Base-by-base conservation (phyloP, 2,888 invertebrate genomes). In the Tineola bisselliella region DNA sequence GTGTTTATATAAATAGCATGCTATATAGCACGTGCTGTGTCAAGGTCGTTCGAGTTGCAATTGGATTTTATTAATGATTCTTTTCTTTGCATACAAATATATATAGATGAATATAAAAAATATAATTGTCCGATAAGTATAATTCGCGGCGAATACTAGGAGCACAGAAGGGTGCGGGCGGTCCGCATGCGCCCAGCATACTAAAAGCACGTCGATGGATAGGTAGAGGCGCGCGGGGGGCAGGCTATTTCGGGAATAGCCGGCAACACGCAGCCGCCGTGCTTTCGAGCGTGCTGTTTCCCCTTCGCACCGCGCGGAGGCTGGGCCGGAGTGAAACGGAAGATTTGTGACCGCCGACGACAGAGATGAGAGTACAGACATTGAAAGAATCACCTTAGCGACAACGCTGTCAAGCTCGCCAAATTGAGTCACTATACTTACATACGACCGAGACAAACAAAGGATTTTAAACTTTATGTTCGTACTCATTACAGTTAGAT, bases 111-210 rank as follows among this genome's bases (percentile, higher is more conserved):
- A 25, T 25, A 25, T 6, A 25, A n/a, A n/a, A 1, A 25, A 25
- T 54, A 19, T 3, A 2, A 25, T 54, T 19, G 25, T 54, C 13
- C 13, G 48, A 48, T 54, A 54, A 18, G 54, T 54, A 6, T 25
- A 54, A 12, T 25, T 59, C 59, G 31, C 60, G 48, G 3, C 59
- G 67, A 44, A 68, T 76, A 81, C 77, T 68, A 78, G 80, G 81
- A 77, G 79, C 81, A 72, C 76, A 81, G 80, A 80, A 81, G 83
- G 79, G 84, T 86, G 87, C 87, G 84, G 84, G 84, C 84, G 82
- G 81, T 80, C 81, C 86, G 87, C 87, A 87, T 86, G 87, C 87
- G 87, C 86, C 86, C 83, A 87, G 87, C 87, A 87, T 84, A 87
- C 87, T 87, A 87, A 87, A 86, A 87, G 87, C 87, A 87, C 86